These are phyloP conservation scores for Trachelus stipa DNA, from an alignment of 2,888 invertebrate genomes.

Conservation along the genomic window DNA sequence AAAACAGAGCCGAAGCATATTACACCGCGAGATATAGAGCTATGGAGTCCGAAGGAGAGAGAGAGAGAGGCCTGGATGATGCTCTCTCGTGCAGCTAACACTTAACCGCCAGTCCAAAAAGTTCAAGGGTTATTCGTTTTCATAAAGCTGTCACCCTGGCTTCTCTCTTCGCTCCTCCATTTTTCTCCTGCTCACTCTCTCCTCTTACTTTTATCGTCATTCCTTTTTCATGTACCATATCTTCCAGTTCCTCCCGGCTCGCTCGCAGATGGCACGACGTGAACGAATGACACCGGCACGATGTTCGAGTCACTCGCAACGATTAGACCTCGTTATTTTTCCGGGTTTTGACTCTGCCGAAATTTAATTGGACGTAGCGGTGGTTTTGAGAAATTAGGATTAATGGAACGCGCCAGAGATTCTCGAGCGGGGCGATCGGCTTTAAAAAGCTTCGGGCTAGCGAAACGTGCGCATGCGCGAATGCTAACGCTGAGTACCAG, in stretches of 20 bases:
- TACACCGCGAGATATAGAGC: background rate
- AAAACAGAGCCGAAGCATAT: background rate
- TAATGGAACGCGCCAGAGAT: background rate
- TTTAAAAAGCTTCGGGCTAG: too few relatives aligned
- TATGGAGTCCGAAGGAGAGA: background rate
- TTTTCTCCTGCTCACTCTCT: background rate
- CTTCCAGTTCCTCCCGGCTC: slow-evolving; percentile 1
- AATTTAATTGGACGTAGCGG: slow-evolving; percentile 6
- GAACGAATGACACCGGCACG: too few relatives aligned
- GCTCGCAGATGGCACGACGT: too few relatives aligned
- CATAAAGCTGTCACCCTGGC: slow-evolving; percentile 16
- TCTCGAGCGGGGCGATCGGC: too few relatives aligned
- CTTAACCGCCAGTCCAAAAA: background rate
- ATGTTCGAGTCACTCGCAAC: too few relatives aligned
- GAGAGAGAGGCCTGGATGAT: background rate
- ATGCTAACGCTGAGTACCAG: too few relatives aligned
- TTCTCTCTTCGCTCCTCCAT: background rate
- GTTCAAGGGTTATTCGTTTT: slow-evolving; percentile 23
- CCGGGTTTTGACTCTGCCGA: slow-evolving; percentile 1
- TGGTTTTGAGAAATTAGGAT: slow-evolving; percentile 3
- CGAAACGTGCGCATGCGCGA: too few relatives aligned
- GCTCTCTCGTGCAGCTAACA: background rate
- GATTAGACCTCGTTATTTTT: slow-evolving; percentile 5
- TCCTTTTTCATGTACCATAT: too few relatives aligned
- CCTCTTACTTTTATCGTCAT: too few relatives aligned